Conservation (phyloP, 2,113 vertebrate genomes). For the Scomber japonicus region DNA sequence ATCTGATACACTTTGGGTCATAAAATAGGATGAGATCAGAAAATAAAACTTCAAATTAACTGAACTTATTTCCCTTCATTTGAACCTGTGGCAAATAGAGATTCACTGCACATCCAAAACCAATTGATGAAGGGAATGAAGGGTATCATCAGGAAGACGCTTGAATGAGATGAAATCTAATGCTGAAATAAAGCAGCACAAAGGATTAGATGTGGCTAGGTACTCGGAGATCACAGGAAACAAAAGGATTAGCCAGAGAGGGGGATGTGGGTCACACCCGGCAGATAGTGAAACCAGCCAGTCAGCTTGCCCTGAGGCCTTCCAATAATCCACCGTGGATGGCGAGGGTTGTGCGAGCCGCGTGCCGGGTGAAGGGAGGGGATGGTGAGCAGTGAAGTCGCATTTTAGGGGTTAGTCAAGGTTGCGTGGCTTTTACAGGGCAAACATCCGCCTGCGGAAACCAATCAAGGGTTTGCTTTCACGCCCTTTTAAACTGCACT, state of each 20-base stretch:
- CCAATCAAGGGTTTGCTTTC: constrained; percentile 6
- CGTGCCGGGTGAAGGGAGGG: neutral
- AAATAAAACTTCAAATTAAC: constrained; percentile 5
- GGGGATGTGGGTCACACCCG: constrained; percentile 80
- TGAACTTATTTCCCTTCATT: constrained; percentile 7
- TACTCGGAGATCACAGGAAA: constrained; percentile 74
- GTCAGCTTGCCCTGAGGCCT: constrained; percentile 54
- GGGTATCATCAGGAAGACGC: constrained; percentile 45
- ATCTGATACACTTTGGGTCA: constrained; percentile 26
- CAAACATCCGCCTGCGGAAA: constrained; percentile 23
- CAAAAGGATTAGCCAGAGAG: constrained; percentile 79
- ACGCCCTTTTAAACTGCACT: constrained; percentile 9
- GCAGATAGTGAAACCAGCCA: constrained; percentile 72
- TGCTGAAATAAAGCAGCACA: constrained; percentile 67
- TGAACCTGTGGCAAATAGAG: constrained; percentile 21
- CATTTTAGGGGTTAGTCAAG: constrained; percentile 24
- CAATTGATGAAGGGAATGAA: constrained; percentile 55
- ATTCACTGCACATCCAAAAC: constrained; percentile 29
- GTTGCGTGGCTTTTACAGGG: constrained; percentile 20
- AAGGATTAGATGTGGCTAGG: constrained; percentile 78
- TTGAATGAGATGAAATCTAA: constrained; percentile 64
- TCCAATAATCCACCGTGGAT: constrained; percentile 60
- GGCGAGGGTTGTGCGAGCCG: constrained; percentile 23
- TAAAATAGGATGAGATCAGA: constrained; percentile 12
- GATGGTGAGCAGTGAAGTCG: constrained; percentile 32